Evolutionary conservation across 2,113 vertebrate genomes (phyloP).

Genomic region (Hippocampus zosterae): DNA sequence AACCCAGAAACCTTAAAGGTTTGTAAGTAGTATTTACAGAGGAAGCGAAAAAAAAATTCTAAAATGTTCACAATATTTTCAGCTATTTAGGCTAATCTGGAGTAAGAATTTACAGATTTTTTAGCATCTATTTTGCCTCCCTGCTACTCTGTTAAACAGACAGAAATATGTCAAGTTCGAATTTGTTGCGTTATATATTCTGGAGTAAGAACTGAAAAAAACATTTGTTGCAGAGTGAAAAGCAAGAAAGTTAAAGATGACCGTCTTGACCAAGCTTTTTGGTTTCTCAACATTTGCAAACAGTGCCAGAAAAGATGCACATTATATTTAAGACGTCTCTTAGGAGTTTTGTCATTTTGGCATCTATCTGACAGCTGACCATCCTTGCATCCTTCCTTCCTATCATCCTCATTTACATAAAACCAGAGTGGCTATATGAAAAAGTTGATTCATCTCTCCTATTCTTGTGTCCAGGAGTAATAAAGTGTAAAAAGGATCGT

Average conservation of each 20-base stretch:
- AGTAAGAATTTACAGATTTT: slow-evolving; percentile 90
- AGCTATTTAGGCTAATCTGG: slow-evolving; percentile 80
- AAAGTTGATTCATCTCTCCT: background rate
- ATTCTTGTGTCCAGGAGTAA: slow-evolving; percentile 58
- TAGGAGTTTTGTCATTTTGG: background rate
- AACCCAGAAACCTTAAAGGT: slow-evolving; percentile 90
- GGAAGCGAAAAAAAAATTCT: slow-evolving; percentile 73
- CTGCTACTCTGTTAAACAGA: slow-evolving; percentile 14
- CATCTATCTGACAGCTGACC: background rate
- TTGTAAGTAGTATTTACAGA: slow-evolving; percentile 93
- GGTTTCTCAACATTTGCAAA: background rate
- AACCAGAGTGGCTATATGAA: background rate
- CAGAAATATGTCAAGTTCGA: slow-evolving; percentile 77
- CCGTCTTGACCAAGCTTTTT: background rate
- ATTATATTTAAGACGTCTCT: background rate
- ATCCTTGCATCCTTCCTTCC: background rate
- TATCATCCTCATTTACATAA: background rate
- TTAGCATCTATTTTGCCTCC: slow-evolving; percentile 26
- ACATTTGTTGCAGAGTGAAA: slow-evolving; percentile 79
- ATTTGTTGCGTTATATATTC: slow-evolving; percentile 61
- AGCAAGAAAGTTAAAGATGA: slow-evolving; percentile 65
- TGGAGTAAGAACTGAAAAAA: slow-evolving; percentile 80
- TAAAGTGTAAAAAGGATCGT: slow-evolving; percentile 79
- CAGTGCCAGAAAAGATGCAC: background rate
- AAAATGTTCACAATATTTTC: slow-evolving; percentile 90